A percentile compares a stretch with the other conserved stretches of the same genome.
Evolutionary conservation across 2,113 vertebrate genomes (phyloP).

Genomic region (Stegostoma tigrinum): DNA sequence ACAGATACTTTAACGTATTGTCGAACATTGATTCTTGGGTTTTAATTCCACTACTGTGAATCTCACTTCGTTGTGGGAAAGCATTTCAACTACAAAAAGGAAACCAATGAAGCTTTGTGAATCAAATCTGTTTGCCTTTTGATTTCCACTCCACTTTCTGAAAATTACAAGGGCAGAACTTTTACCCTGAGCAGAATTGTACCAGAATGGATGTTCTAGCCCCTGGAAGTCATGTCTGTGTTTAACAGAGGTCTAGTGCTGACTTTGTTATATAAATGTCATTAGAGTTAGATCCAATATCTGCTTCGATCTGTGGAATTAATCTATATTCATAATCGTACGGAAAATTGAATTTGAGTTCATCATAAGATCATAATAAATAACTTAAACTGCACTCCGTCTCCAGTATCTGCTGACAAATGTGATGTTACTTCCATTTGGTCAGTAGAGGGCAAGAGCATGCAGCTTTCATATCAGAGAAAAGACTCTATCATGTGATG

Average conservation of each 20-base stretch:
- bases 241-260: background rate
- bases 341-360: background rate
- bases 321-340: background rate
- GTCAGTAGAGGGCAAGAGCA: background rate
- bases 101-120: background rate
- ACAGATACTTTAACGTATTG: background rate
- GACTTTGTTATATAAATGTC: background rate
- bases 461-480: background rate
- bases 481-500: background rate
- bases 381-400: background rate
- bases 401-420: background rate
- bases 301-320: background rate
- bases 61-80: background rate
- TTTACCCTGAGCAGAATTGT: background rate
- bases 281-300: background rate
- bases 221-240: background rate
- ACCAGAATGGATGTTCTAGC: background rate
- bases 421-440: background rate
- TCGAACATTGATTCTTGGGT: background rate
- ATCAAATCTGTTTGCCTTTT: background rate
- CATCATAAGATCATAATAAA: background rate
- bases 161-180: background rate
- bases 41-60: background rate
- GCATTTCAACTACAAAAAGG: background rate
- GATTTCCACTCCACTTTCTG: background rate